Conservation (phyloP, 2,797 vertebrate species). For the Anguilla megastoma region DNA sequence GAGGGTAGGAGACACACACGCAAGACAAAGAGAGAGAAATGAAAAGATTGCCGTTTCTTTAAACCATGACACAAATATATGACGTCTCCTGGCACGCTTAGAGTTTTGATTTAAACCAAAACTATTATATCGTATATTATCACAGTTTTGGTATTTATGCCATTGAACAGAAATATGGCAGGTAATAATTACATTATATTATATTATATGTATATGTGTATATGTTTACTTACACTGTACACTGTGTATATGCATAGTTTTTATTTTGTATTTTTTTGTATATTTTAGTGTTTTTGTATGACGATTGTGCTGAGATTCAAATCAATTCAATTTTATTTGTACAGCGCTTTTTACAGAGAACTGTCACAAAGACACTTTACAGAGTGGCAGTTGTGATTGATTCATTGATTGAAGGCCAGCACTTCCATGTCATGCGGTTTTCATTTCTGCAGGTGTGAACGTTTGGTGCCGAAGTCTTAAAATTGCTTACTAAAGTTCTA, state of each 20-base stretch:
- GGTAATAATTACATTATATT: too few relatives aligned
- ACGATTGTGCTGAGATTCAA: too few relatives aligned
- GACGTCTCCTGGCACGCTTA: not conserved
- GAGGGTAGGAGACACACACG: not conserved
- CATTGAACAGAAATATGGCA: too few relatives aligned
- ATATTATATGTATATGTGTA: too few relatives aligned
- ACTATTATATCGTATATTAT: too few relatives aligned
- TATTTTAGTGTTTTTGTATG: not conserved
- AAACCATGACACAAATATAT: not conserved
- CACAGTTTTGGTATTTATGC: too few relatives aligned
- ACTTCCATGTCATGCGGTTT: not conserved
- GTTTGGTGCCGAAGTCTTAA: not conserved
- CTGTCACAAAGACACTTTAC: too few relatives aligned
- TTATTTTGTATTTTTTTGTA: not conserved
- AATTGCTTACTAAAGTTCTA: not conserved
- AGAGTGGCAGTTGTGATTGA: not conserved
- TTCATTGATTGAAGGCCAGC: not conserved
- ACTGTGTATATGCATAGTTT: too few relatives aligned
- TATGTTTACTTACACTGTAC: too few relatives aligned
- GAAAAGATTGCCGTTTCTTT: not conserved
- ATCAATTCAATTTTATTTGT: too few relatives aligned
- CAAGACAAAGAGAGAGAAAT: too few relatives aligned
- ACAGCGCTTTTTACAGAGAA: too few relatives aligned
- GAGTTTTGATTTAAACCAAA: not conserved
- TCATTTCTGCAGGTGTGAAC: not conserved